Base-by-base conservation (phyloP, 2,113 vertebrate species). In the Calidris pugnax region DNA sequence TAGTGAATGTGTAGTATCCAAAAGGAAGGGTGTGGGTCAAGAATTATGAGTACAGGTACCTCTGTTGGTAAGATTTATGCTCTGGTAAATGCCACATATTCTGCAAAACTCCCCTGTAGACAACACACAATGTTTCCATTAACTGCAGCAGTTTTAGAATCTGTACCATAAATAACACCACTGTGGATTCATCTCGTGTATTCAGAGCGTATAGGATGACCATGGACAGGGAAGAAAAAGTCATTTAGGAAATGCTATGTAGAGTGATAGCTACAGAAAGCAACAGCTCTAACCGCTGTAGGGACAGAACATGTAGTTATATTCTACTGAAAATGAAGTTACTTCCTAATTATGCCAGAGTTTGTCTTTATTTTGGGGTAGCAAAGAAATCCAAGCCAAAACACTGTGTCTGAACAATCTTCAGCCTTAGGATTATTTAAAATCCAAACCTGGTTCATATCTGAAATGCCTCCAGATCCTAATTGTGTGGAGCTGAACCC, bases 111-210 rank as follows among this genome's bases (percentile, higher is more conserved):
- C 28, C 7, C 39, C 33, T 72, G 47, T 56, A 81, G 51, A 67
- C 20, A 50, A 14, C 21, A 39, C 10, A 24, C 30, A 56, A 33
- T 35, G 21, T 71, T 94, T 94, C 56, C 8, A 14, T 63, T 75
- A 92, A 75, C 43, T 74, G 47, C n/a, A 88, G 41, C 24, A 47
- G 43, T 55, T 47, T 86, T 66, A 86, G 51, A 67, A 84, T 90
- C 59, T 90, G 83, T 50, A 81, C 73, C 68, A 68, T 87, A 95
- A 95, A 94, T 96, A 90, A 86, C 33, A 79, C 59, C 53, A 60
- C n/a, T 62, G 9, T 59, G 72, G 89, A 60, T 77, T 87, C 72
- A 78, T 89, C 77, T 81, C 6, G 1, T 45, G 17, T 77, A 43
- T 69, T 95, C 60, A 43, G 22, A 67, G 47, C 55, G 59, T 81